Percentiles rank a stretch among this genome's conserved stretches.
Evolutionary conservation across 2,113 vertebrate species (phyloP).

Genomic region (Danio rerio): DNA sequence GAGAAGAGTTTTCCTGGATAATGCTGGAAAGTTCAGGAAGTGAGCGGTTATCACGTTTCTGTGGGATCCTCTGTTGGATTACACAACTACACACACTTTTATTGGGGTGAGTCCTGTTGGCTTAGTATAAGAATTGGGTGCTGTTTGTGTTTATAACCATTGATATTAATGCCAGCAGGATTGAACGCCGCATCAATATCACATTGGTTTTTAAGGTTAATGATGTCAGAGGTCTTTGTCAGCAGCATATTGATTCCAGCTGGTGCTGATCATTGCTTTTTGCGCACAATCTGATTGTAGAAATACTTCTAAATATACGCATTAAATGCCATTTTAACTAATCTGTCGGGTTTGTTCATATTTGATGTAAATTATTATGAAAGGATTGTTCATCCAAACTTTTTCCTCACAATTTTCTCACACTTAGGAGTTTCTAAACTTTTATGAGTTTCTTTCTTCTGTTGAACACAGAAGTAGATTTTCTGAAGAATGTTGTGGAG

Average conservation of each 20-base stretch:
- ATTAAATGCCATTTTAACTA: no score
- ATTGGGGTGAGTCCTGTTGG: constrained; percentile 41
- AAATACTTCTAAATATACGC: no score
- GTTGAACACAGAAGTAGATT: no score
- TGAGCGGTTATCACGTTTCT: background rate
- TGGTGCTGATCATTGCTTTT: background rate
- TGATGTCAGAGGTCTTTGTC: background rate
- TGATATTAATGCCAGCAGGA: background rate
- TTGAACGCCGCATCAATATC: background rate
- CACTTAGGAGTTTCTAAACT: no score
- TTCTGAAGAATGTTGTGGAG: no score
- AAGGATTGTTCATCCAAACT: no score
- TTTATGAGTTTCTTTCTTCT: no score
- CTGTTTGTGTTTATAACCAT: background rate
- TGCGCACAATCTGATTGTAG: background rate
- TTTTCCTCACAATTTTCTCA: no score
- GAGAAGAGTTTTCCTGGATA: background rate
- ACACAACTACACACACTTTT: background rate
- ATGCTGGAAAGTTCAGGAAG: constrained; percentile 23
- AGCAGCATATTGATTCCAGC: background rate
- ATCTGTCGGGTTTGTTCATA: no score
- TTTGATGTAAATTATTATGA: no score
- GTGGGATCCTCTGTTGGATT: constrained; percentile 1
- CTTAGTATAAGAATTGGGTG: background rate
- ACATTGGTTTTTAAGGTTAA: background rate